Percentiles rank a stretch among this genome's conserved stretches.
These are phyloP conservation scores for Metalampra italica DNA, from an alignment of 2,888 invertebrate species.

Conservation along the genomic window DNA sequence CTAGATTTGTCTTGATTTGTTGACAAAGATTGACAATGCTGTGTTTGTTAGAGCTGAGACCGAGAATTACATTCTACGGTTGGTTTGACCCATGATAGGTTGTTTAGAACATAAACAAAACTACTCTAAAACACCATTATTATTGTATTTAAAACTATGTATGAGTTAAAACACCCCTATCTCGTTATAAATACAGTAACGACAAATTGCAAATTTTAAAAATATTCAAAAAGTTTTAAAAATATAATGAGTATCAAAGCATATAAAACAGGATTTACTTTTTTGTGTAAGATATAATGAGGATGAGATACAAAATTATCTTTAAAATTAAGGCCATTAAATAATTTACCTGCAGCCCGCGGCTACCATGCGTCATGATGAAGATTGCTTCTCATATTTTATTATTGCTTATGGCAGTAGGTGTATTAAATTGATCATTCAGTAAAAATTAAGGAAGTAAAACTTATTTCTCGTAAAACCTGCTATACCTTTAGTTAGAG, in stretches of 20 bases:
- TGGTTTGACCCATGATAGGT: too few species aligned
- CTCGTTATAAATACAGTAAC: too few species aligned
- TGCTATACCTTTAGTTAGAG: too few species aligned
- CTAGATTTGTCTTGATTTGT: slow-evolving; percentile 6
- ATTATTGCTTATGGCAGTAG: not conserved
- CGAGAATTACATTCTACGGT: too few species aligned
- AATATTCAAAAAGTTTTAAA: too few species aligned
- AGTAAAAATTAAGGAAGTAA: not conserved
- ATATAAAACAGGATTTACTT: not conserved
- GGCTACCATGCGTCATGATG: slow-evolving; percentile 4
- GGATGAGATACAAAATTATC: slow-evolving; percentile 5
- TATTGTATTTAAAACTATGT: too few species aligned
- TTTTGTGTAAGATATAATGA: slow-evolving; percentile 1
- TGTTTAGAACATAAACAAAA: too few species aligned
- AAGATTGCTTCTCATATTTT: not conserved
- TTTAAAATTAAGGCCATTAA: slow-evolving; percentile 7
- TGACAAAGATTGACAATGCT: not conserved
- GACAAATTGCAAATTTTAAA: too few species aligned
- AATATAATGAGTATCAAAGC: too few species aligned
- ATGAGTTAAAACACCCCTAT: too few species aligned
- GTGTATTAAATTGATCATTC: not conserved
- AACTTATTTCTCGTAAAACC: too few species aligned
- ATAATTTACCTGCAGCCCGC: slow-evolving; percentile 2
- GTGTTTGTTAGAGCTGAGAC: not conserved
- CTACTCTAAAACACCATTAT: too few species aligned